A percentile compares a stretch with the other conserved stretches of the same genome.
Conservation (phyloP, 2,888 invertebrate genomes). For the Himalopsyche anomala region DNA sequence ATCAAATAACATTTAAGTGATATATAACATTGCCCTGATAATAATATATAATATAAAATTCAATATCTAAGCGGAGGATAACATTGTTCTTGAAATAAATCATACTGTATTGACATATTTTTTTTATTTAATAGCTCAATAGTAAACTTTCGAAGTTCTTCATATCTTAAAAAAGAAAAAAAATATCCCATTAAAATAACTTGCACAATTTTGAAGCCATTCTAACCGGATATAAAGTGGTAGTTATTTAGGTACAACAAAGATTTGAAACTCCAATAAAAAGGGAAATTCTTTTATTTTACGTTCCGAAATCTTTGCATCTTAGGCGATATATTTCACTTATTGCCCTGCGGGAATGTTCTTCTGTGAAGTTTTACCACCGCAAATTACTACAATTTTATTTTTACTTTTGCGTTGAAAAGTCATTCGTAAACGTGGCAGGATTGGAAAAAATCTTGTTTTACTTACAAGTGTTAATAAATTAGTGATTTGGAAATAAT, state of each 20-base stretch:
- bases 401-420: neutral
- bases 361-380: neutral
- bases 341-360: neutral
- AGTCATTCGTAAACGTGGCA: neutral
- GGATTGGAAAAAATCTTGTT: neutral
- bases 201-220: neutral
- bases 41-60: too few species aligned
- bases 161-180: too few species aligned
- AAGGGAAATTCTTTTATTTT: slow-evolving; percentile 46
- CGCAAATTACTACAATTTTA: slow-evolving; percentile 1
- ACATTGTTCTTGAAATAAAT: too few species aligned
- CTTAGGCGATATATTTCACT: neutral
- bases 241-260: slow-evolving; percentile 8
- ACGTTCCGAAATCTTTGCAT: slow-evolving; percentile 24
- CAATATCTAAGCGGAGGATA: too few species aligned
- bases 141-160: too few species aligned
- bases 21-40: too few species aligned
- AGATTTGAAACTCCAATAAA: slow-evolving; percentile 45
- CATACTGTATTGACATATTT: too few species aligned
- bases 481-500: too few species aligned
- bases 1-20: too few species aligned
- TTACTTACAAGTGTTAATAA: too few species aligned
- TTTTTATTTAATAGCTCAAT: too few species aligned
- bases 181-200: neutral
- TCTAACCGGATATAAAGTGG: neutral